Conservation (phyloP, 2,797 vertebrate genomes). For the Crocodylus rhombifer region DNA sequence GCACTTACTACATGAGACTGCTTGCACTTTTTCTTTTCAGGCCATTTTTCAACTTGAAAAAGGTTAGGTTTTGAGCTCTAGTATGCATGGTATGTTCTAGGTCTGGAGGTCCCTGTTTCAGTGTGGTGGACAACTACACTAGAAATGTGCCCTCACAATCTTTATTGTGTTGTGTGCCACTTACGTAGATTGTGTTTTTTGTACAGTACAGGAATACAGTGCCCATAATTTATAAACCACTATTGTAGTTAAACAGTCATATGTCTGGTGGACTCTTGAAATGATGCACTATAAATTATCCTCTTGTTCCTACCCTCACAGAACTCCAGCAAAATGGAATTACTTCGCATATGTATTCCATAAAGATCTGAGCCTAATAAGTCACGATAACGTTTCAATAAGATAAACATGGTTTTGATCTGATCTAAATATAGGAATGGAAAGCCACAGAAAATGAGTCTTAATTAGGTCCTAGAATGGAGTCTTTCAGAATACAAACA, state of each 20-base stretch:
- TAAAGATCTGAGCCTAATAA: constrained; percentile 45
- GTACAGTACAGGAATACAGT: not conserved
- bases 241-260: not conserved
- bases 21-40: not conserved
- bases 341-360: not conserved
- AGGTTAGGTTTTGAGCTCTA: not conserved
- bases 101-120: not conserved
- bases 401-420: constrained; percentile 39
- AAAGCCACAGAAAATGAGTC: not conserved
- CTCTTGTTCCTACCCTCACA: not conserved
- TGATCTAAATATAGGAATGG: constrained; percentile 22
- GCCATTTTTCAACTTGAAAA: constrained; percentile 4
- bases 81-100: not conserved
- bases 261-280: not conserved
- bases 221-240: not conserved
- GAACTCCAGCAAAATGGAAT: constrained; percentile 2
- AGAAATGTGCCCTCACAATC: not conserved
- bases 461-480: not conserved
- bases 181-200: constrained; percentile 10
- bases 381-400: constrained; percentile 33
- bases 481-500: constrained; percentile 11
- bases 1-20: not conserved
- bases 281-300: constrained; percentile 12
- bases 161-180: not conserved
- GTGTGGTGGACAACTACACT: not conserved